Evolutionary conservation across 2,888 invertebrate species (phyloP), one percentile per base, ranked within the genome.

Genomic region (Morpho deidamia): DNA sequence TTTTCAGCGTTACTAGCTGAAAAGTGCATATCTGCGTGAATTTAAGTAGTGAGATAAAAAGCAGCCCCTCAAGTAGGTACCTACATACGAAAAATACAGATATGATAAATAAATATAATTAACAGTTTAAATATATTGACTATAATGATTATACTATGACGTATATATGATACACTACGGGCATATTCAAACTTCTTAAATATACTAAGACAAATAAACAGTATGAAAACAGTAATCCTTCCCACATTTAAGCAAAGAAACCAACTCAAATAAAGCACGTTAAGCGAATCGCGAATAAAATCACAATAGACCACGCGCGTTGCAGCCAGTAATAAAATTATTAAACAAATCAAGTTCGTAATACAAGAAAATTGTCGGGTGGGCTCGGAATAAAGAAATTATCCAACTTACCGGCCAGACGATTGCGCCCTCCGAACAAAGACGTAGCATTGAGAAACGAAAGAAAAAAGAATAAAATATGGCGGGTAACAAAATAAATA

Each of bases 261-360:
- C 23, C 53, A 59, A 60, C 53, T 56, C 49, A 40, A 55, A 44
- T 47, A 57, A 60, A 60, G 55, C 48, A 32, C 40, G 46, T 52
- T 40, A 55, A 52, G 61, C 59, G 48, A 56, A 58, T 53, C 55
- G 53, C 58, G 56, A 62, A 64, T 59, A 63, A 61, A 56, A 64
- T 77, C 72, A 73, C 73, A 69, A 73, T 63, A 60, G 63, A 60
- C 73, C 73, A 72, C 70, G 71, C 70, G 71, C 76, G 79, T 69
- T 76, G 78, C 77, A 70, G 69, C 69, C 77, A 70, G 83, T 88
- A 88, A 89, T 89, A 88, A 88, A 88, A 89, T 88, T 88, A 89
- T 88, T 89, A 88, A 86, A 83, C 87, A 87, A 88, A 88, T 88
- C 86, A 88, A 87, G 77, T 77, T 83, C 84, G 83, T 87, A 87